These are phyloP conservation scores for Cheilosia impressa DNA, from an alignment of 2,888 invertebrate species.

Conservation along the genomic window DNA sequence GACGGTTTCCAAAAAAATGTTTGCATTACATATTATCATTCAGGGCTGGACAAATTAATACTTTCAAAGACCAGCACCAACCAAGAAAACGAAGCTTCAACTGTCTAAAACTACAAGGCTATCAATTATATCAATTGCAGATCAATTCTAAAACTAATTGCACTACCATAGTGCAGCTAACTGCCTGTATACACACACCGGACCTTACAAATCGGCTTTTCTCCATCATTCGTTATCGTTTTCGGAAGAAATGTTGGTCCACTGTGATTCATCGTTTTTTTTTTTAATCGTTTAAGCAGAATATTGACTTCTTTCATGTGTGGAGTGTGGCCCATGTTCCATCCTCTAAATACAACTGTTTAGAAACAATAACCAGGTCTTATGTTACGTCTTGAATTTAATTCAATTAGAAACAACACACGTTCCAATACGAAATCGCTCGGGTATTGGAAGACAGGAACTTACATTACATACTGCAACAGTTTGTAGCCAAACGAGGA, in stretches of 20 bases:
- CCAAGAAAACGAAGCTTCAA: too few relatives aligned
- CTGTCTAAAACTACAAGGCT: neutral
- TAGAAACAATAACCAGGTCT: slow-evolving; percentile 35
- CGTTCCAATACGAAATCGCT: neutral
- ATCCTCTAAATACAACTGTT: slow-evolving; percentile 7
- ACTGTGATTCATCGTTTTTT: slow-evolving; percentile 32
- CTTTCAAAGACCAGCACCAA: neutral
- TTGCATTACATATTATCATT: neutral
- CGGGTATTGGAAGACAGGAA: neutral
- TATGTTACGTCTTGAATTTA: slow-evolving; percentile 15
- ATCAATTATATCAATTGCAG: slow-evolving; percentile 21
- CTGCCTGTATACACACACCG: slow-evolving; percentile 19
- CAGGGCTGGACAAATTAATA: too few relatives aligned
- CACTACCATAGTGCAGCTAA: neutral
- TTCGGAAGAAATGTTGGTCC: slow-evolving; percentile 8
- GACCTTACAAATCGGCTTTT: slow-evolving; percentile 45
- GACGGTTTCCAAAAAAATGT: neutral
- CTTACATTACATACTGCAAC: slow-evolving; percentile 16
- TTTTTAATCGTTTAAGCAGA: neutral
- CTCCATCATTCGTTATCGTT: slow-evolving; percentile 9
- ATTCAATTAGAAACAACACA: slow-evolving; percentile 55
- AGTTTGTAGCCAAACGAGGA: slow-evolving; percentile 16
- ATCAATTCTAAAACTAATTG: neutral
- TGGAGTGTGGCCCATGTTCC: too few relatives aligned
- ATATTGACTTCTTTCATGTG: too few relatives aligned